These are phyloP conservation scores for Clarias batrachus DNA, from an alignment of 2,113 vertebrate species.

Conservation along the genomic window DNA sequence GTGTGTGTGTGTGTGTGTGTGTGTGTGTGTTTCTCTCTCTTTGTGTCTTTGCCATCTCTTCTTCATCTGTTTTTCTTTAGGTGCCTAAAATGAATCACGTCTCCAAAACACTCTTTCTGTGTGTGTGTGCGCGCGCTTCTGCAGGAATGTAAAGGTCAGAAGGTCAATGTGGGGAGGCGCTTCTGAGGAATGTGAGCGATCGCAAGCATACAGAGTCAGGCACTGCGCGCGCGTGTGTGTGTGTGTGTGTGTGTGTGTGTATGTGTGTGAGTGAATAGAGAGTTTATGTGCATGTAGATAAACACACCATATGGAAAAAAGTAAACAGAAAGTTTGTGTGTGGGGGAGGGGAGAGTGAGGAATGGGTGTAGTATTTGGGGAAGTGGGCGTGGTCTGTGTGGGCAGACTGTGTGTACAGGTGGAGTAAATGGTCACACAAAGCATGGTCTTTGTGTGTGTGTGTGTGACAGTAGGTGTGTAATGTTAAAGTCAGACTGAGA, in stretches of 20 bases:
- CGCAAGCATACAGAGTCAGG: neutral
- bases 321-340: neutral
- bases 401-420: conserved; percentile 59
- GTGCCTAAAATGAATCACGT: conserved; percentile 30
- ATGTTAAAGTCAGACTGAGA: too few relatives aligned
- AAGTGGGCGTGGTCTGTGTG: neutral
- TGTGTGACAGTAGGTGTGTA: neutral
- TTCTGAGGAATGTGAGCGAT: conserved; percentile 12
- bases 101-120: neutral
- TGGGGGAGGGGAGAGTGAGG: neutral
- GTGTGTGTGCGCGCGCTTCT: neutral
- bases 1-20: too few relatives aligned
- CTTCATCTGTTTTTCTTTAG: conserved; percentile 44
- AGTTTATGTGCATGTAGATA: neutral
- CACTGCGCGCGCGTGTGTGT: neutral
- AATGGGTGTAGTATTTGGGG: neutral
- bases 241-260: neutral
- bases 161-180: conserved; percentile 21
- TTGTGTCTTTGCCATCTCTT: neutral
- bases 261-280: neutral
- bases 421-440: too few relatives aligned
- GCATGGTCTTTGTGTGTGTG: neutral
- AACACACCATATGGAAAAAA: too few relatives aligned
- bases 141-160: conserved; percentile 43
- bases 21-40: neutral